These are phyloP conservation scores for Origma solitaria DNA, from an alignment of 2,113 vertebrate genomes.

Conservation along the genomic window DNA sequence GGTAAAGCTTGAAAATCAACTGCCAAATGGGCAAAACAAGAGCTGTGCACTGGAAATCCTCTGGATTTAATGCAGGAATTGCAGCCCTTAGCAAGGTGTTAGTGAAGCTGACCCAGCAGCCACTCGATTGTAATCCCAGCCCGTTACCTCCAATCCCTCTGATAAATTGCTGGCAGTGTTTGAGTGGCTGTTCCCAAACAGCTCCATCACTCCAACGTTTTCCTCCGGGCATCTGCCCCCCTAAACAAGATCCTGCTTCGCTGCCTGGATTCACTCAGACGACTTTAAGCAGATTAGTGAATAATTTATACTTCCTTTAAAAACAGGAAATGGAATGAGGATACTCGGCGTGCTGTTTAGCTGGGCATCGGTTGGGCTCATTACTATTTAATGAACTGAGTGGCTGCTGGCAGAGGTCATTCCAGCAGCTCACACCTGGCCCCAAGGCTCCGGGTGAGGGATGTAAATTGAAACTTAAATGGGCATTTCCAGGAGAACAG, in stretches of 20 bases:
- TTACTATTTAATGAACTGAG: neutral
- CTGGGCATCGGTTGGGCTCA: neutral
- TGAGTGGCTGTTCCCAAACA: neutral
- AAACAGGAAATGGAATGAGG: neutral
- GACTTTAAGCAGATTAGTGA: neutral
- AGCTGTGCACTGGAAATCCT: neutral
- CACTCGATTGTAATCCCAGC: neutral
- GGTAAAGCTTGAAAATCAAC: neutral
- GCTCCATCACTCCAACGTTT: neutral
- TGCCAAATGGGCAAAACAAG: neutral
- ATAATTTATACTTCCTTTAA: slow-evolving; percentile 11
- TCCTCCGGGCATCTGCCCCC: neutral
- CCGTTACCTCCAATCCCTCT: neutral
- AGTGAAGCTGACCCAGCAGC: neutral
- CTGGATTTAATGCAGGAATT: neutral
- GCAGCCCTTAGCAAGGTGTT: neutral
- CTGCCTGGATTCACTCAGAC: neutral
- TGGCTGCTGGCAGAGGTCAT: neutral
- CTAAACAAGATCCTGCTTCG: neutral
- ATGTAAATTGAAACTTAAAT: neutral
- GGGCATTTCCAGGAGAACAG: neutral
- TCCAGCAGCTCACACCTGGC: neutral
- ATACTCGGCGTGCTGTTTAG: neutral
- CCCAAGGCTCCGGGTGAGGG: accelerated
- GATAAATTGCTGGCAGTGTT: accelerated